Conservation (phyloP, 2,888 invertebrate species). For the Leucoptera coffeella region DNA sequence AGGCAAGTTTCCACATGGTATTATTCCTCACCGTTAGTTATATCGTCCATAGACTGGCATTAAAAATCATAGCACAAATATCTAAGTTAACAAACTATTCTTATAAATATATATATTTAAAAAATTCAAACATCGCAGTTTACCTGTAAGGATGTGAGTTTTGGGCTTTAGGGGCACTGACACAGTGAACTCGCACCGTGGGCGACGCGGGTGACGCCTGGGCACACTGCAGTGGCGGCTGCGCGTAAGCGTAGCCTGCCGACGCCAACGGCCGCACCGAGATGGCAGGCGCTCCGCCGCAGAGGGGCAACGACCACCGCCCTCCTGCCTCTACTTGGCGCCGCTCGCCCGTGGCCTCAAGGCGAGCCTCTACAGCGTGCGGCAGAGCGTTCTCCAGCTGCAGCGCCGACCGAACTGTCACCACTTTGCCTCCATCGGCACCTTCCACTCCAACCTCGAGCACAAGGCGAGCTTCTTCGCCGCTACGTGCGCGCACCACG, state of each 20-base stretch:
- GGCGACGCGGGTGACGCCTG: constrained; percentile 17
- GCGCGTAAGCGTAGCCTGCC: constrained; percentile 13
- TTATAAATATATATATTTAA: no score
- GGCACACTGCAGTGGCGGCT: constrained; percentile 26
- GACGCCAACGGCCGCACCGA: constrained; percentile 63
- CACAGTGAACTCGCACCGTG: constrained; percentile 6
- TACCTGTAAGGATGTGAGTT: constrained; percentile 11
- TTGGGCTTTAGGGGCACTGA: constrained; percentile 11
- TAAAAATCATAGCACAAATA: no score
- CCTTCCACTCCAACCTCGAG: constrained; percentile 90
- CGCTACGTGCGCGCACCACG: no score
- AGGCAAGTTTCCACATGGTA: no score
- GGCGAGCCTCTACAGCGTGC: constrained; percentile 52
- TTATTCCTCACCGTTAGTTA: no score
- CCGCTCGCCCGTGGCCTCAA: constrained; percentile 16
- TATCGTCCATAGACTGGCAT: no score
- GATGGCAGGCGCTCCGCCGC: constrained; percentile 67
- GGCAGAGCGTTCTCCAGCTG: constrained; percentile 71
- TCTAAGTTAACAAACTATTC: no score
- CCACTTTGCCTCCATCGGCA: constrained; percentile 88
- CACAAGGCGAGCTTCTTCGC: constrained; percentile 70
- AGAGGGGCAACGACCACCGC: constrained; percentile 69
- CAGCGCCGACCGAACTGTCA: constrained; percentile 87
- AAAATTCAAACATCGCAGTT: no score
- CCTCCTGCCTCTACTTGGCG: constrained; percentile 47